These are phyloP conservation scores for Pseudomyrmex cubaensis DNA, from an alignment of 1,140 invertebrate genomes.

Conservation along the genomic window DNA sequence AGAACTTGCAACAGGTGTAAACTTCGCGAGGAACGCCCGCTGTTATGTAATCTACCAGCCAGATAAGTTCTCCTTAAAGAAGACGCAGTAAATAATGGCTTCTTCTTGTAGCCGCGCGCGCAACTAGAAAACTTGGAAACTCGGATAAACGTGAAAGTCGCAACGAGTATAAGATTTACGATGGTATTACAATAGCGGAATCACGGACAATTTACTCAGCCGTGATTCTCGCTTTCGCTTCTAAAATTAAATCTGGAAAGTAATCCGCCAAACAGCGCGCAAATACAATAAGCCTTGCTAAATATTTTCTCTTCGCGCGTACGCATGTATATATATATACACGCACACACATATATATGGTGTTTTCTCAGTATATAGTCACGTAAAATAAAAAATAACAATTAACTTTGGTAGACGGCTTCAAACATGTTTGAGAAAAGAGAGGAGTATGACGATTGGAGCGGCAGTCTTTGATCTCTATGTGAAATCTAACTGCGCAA, in stretches of 20 bases:
- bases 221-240: conserved; percentile 7
- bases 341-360: no score
- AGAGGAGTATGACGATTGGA: no score
- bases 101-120: conserved; percentile 29
- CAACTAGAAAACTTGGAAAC: conserved; percentile 55
- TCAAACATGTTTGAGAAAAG: no score
- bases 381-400: no score
- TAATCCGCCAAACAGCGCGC: conserved; percentile 18
- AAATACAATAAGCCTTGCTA: conserved; percentile 19
- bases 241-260: conserved; percentile 48
- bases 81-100: conserved; percentile 59
- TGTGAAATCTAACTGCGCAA: no score
- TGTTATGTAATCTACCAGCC: conserved; percentile 61
- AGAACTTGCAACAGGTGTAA: conserved; percentile 63
- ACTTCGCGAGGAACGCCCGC: conserved; percentile 56
- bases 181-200: conserved; percentile 50
- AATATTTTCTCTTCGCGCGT: not conserved
- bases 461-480: no score
- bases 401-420: no score
- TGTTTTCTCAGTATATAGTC: no score
- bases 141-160: conserved; percentile 54
- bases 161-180: conserved; percentile 57
- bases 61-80: conserved; percentile 61
- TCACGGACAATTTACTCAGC: conserved; percentile 35
- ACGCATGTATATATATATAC: not conserved